Evolutionary conservation across 2,888 invertebrate species (phyloP), one percentile per base, ranked within the genome.

Genomic region (Orchestes rusci): DNA sequence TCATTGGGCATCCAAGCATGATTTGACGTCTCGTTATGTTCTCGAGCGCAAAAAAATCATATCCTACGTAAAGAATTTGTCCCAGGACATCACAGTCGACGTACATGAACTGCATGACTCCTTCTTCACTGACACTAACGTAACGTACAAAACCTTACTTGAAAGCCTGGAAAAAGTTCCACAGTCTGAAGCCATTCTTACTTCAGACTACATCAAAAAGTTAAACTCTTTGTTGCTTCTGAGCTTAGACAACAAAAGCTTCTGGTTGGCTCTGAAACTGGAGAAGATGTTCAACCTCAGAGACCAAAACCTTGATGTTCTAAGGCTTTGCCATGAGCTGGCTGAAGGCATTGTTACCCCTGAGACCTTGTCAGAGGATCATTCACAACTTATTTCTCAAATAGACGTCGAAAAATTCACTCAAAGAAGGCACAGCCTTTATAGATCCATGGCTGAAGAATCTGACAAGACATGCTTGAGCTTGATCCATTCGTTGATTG

Each of bases 261-360:
- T 82, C 40, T 74, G 74, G 29, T 74, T 77, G 46, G 81, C 80
- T 1, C 71, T 81, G 37, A 70, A 79, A 45, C 62, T 83, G 38
- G 73, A 75, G 1, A 59, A 70, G 35, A 65, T 78, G 56, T 79
- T 76, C 47, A 64, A 67, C 13, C 65, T 66, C 33, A 66, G 67
- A 2, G 69, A 65, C 50, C 58, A 62, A 1, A 76, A 79, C 23
- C 69, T 81, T 27, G 74, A 78, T 57, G 73, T 79, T 29, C 59
- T 82, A 33, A 71, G 78, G 60, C 70, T 80, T 2, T 81, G 80
- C 51, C 67, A 78, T 52, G 74, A 72, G 57, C 61, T 83, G 39
- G 82, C 80, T 0, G 82, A 83, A 61, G 78, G 78, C 2, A 68
- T 73, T 3, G 68, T 76, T 27, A 70, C 73, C 28, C 81, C 81